Base-by-base conservation (phyloP, 2,113 vertebrate species). In the Chaetodon trifascialis region DNA sequence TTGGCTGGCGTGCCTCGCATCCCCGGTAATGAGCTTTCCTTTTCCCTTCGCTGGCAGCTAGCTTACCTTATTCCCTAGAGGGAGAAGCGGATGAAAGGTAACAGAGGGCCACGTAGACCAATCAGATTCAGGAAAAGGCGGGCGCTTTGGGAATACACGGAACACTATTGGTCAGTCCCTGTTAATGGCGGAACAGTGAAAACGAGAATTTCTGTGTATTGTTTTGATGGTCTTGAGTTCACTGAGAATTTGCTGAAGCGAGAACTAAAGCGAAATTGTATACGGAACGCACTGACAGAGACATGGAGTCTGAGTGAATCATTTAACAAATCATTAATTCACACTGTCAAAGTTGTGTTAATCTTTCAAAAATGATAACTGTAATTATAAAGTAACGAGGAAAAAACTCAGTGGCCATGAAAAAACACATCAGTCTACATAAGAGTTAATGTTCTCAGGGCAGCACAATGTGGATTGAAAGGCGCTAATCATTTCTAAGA, bases 401-500 rank as follows among this genome's bases (percentile, higher is more conserved):
- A 51, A 7, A 30, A n/a, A n/a, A n/a, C n/a, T n/a, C n/a, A 17
- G 4, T 46, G 44, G 25, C 6, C 58, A 30, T 30, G 36, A 44
- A 4, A 25, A 25, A 25, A 11, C 2, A 11, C 2, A 38, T 8
- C 5, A 42, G 59, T 65, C 55, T 7, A 47, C 23, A 25, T 1
- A 78, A 80, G 81, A 85, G 88, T 91, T 90, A 88, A 83, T 81
- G 30, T 86, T 81, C 30, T 72, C 30, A 44, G 60, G 9, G 40
- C 21, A 77, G 76, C 10, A 44, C 72, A 70, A 16, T 60, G 86
- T 89, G 83, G 87, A 89, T 76, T 89, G 86, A 55, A 88, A 87
- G 30, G 40, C 82, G 86, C 76, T 92, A 89, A 93, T 92, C 66
- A 87, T 88, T 86, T 88, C 44, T 86, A 91, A 92, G 86, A 90